Percentiles rank a stretch among this genome's conserved stretches.
These are phyloP conservation scores for Pissodes strobi DNA, from an alignment of 1,140 invertebrate species.

Conservation along the genomic window DNA sequence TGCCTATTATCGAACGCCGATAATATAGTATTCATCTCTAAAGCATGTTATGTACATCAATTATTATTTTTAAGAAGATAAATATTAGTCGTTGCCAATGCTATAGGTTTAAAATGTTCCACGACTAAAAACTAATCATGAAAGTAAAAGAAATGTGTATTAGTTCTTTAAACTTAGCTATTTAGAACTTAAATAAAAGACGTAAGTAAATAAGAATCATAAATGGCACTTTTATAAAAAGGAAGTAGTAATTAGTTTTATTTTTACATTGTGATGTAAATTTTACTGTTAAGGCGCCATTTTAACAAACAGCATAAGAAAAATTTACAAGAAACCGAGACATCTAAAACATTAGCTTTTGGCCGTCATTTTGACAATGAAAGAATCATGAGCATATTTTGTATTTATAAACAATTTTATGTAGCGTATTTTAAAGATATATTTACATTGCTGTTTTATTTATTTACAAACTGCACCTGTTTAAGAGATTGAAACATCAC, in stretches of 20 bases:
- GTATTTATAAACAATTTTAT: too few relatives aligned
- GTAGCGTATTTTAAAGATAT: too few relatives aligned
- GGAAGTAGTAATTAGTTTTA: constrained; percentile 11
- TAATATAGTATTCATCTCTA: too few relatives aligned
- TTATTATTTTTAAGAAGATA: too few relatives aligned
- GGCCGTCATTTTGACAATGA: background rate
- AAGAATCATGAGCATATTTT: background rate
- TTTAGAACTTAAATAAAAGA: constrained; percentile 13
- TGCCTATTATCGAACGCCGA: too few relatives aligned
- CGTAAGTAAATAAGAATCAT: constrained; percentile 11
- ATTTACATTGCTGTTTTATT: too few relatives aligned
- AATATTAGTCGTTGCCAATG: too few relatives aligned
- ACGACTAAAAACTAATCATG: too few relatives aligned
- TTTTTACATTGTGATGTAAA: constrained; percentile 22
- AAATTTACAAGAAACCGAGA: constrained; percentile 6
- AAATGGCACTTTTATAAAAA: constrained; percentile 29
- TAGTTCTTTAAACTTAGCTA: constrained; percentile 13
- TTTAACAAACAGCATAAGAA: constrained; percentile 4
- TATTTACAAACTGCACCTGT: too few relatives aligned
- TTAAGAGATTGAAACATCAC: too few relatives aligned
- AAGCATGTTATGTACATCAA: too few relatives aligned
- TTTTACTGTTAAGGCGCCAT: constrained; percentile 12
- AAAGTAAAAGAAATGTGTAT: constrained; percentile 22
- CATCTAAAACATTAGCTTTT: constrained; percentile 4
- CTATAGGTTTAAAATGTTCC: too few relatives aligned